These are phyloP conservation scores for Serilophus lunatus DNA, from an alignment of 2,113 vertebrate genomes.

Conservation along the genomic window DNA sequence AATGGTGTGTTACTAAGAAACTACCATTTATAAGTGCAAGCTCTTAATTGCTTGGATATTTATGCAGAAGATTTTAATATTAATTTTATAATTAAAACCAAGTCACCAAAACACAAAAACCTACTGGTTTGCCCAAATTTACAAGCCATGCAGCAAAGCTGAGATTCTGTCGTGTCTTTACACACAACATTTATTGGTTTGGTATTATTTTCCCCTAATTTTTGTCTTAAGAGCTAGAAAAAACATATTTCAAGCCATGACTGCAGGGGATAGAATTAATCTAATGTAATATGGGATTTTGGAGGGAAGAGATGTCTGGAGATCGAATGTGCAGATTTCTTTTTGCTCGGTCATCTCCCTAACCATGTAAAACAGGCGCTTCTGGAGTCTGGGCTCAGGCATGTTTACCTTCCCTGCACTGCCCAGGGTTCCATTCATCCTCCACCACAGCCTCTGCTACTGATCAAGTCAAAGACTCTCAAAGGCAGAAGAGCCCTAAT, in stretches of 20 bases:
- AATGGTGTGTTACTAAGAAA: neutral
- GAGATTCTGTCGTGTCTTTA: neutral
- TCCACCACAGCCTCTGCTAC: neutral
- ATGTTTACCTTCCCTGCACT: neutral
- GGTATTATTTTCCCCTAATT: neutral
- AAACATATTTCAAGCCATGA: neutral
- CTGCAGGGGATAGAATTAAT: neutral
- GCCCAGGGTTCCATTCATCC: neutral
- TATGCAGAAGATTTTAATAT: neutral
- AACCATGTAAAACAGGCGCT: neutral
- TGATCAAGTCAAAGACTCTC: neutral
- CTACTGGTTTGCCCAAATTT: neutral
- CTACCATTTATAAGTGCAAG: neutral
- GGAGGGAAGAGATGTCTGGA: neutral
- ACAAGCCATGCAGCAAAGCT: neutral
- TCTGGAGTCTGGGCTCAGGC: neutral
- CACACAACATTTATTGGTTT: neutral
- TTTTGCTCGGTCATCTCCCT: slow-evolving; percentile 7
- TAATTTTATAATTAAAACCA: neutral
- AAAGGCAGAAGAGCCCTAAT: neutral
- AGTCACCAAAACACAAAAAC: neutral
- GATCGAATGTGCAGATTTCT: neutral
- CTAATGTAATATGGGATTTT: neutral
- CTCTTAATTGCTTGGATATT: neutral
- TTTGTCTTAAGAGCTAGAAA: neutral